phyloP scores from a whole-genome alignment of 2,888 invertebrate species.

The Taphrorychus bicolor region DNA sequence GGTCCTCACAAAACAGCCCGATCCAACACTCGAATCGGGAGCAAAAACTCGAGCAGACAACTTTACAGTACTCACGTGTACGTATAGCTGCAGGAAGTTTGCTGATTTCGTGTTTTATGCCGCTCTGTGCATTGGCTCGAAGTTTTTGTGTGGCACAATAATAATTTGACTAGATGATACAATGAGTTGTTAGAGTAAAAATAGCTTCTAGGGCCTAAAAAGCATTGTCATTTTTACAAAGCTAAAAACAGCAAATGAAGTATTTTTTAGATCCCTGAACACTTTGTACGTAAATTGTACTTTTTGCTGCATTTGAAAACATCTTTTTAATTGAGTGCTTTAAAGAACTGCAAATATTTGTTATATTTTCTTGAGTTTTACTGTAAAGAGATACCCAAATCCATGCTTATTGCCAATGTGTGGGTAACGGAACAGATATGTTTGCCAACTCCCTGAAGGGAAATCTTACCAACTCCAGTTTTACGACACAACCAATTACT shows the following conservation, averaged over 20 bases:
- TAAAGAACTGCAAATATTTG: too few species aligned
- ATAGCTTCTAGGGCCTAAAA: background rate
- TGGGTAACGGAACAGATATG: background rate
- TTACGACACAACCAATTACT: background rate
- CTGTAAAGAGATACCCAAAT: too few species aligned
- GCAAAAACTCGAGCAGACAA: background rate
- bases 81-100: background rate
- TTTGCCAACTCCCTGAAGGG: background rate
- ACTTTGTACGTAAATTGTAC: too few species aligned
- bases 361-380: too few species aligned
- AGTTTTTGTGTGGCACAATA: background rate
- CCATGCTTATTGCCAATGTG: too few species aligned
- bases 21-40: background rate
- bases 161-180: background rate
- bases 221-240: too few species aligned
- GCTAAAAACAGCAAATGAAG: too few species aligned
- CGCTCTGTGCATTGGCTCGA: background rate
- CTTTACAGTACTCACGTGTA: conserved; percentile 4
- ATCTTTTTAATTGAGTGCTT: too few species aligned
- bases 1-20: background rate
- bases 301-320: too few species aligned
- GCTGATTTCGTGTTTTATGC: conserved; percentile 1
- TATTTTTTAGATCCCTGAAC: too few species aligned
- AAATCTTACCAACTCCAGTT: background rate
- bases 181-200: background rate